Percentiles rank a stretch among this genome's conserved stretches.
phyloP scores from a whole-genome alignment of 2,888 invertebrate species.

The Bibio marci region DNA sequence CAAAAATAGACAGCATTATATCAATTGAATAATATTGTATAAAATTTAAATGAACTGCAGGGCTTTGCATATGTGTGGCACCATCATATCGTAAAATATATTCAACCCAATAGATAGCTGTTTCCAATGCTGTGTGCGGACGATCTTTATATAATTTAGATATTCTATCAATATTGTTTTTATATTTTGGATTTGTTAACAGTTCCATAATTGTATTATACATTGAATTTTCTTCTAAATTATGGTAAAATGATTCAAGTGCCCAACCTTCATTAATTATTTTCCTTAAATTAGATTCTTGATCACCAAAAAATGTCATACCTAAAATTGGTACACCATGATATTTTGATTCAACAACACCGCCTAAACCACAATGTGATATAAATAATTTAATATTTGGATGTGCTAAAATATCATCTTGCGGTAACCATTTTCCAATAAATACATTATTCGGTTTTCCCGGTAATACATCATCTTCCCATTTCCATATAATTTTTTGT shows the following conservation, averaged over 20 bases:
- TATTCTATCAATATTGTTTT: slow-evolving; percentile 22
- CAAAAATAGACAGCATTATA: slow-evolving; percentile 23
- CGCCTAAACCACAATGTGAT: slow-evolving; percentile 40
- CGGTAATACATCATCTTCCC: slow-evolving; percentile 15
- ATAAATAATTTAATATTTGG: slow-evolving; percentile 37
- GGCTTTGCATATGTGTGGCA: slow-evolving; percentile 33
- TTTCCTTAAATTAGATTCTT: slow-evolving; percentile 32
- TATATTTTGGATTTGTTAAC: slow-evolving; percentile 17
- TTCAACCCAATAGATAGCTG: slow-evolving; percentile 37
- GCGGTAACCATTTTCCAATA: slow-evolving; percentile 32
- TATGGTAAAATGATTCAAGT: slow-evolving; percentile 28
- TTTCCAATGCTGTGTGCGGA: slow-evolving; percentile 32
- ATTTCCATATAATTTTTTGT: slow-evolving; percentile 22
- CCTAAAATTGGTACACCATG: slow-evolving; percentile 59
- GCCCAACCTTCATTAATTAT: slow-evolving; percentile 29
- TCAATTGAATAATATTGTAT: slow-evolving; percentile 31
- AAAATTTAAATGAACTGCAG: slow-evolving; percentile 30
- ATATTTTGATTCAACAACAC: slow-evolving; percentile 60
- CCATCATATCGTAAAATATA: slow-evolving; percentile 38
- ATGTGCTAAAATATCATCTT: slow-evolving; percentile 56
- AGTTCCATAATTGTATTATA: slow-evolving; percentile 14
- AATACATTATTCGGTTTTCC: slow-evolving; percentile 28
- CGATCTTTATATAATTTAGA: slow-evolving; percentile 35
- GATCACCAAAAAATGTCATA: slow-evolving; percentile 31
- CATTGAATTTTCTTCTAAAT: slow-evolving; percentile 10